Percentiles rank a stretch among this genome's conserved stretches.
Evolutionary conservation across 2,888 invertebrate species (phyloP).

Genomic region (Acanthoscelides obtectus): DNA sequence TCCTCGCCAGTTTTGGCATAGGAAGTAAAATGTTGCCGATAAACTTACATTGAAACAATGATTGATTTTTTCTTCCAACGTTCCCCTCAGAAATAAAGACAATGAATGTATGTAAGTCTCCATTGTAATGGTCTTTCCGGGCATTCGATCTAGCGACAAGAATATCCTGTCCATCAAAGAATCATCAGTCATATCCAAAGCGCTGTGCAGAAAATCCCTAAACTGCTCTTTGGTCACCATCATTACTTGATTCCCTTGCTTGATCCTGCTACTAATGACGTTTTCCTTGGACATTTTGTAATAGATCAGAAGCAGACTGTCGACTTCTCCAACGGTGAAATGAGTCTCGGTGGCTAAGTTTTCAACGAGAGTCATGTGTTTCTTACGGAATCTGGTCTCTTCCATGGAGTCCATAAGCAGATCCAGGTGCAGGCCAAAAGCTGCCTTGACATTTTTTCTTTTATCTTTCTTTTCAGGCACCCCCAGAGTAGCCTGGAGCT

Average conservation of each 20-base stretch:
- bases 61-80: conserved; percentile 62
- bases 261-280: not conserved
- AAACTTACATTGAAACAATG: conserved; percentile 52
- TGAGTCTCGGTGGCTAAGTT: conserved; percentile 55
- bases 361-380: conserved; percentile 53
- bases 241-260: conserved; percentile 27
- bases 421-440: conserved; percentile 44
- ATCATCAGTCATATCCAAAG: conserved; percentile 69
- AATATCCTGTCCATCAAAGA: conserved; percentile 61
- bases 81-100: conserved; percentile 65
- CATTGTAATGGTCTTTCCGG: conserved; percentile 43
- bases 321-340: conserved; percentile 58
- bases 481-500: not conserved
- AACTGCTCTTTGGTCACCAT: conserved; percentile 55
- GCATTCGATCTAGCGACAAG: conserved; percentile 55
- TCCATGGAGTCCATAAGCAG: conserved; percentile 60
- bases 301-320: conserved; percentile 52
- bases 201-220: conserved; percentile 57
- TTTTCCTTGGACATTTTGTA: conserved; percentile 50
- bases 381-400: conserved; percentile 61
- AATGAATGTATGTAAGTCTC: conserved; percentile 65
- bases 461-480: not conserved
- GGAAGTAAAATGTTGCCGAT: too few species aligned
- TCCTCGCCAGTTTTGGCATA: too few species aligned
- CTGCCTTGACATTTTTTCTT: not conserved